Evolutionary conservation across 2,888 invertebrate genomes (phyloP), one percentile per base, ranked within the genome.

Genomic region (Chesias legatella): DNA sequence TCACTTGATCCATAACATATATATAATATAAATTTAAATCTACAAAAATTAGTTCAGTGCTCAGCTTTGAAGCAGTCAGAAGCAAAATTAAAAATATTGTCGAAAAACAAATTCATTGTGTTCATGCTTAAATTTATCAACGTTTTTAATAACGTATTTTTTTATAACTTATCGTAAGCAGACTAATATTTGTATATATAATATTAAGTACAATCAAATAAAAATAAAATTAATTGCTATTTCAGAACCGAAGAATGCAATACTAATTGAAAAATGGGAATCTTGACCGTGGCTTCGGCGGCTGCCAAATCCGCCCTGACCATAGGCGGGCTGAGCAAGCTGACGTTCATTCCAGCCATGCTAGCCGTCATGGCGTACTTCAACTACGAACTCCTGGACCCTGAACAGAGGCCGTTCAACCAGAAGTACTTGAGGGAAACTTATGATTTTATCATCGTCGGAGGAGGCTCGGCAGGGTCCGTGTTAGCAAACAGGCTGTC

Each of bases 301-400:
- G 94, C 94, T 33, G 89, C 94, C 4, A 95, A 95, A 73, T 83
- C 93, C 5, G 93, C 94, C 6, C 89, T 93, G 1, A 79, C 93
- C 0, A 81, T 95, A 1, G 90, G 92, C 13, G 94, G 94, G 1
- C 85, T 93, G 11, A 92, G 94, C 57, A 94, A 94, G 65, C 77
- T 94, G 6, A 89, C 93, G 1, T 91, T 95, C 61, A 79, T 95
- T 38, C 95, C 95, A 0, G 89, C 92, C 24, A 89, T 96, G 63
- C 80, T 95, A 46, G 94, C 93, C 1, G 90, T 93, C 0, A 82
- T 95, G 59, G 94, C 94, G 0, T 95, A 94, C 65, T 95, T 93
- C 75, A 93, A 95, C 79, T 95, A 95, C 74, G 95, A 96, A 60
- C 85, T 94, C 1, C 92, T 95, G 61, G 95, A 95, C 74, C 95